Evolutionary conservation across 2,888 invertebrate species (phyloP).

Genomic region (Acrobasis consociella): DNA sequence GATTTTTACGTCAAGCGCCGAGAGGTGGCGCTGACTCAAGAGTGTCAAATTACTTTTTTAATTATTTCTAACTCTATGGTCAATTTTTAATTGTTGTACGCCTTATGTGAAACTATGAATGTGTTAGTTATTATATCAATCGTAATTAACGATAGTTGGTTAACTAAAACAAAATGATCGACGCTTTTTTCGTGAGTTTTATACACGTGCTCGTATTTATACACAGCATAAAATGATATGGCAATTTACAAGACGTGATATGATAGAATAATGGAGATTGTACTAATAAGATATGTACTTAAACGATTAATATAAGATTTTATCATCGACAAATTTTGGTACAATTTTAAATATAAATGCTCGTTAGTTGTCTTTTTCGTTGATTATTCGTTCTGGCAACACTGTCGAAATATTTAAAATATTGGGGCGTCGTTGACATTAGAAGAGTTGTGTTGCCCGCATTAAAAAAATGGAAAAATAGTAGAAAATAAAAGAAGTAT

Average conservation of each 20-base stretch:
- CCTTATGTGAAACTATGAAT: slow-evolving; percentile 8
- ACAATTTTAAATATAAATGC: slow-evolving; percentile 75
- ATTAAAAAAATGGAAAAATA: slow-evolving; percentile 36
- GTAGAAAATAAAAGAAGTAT: slow-evolving; percentile 40
- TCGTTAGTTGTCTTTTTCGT: slow-evolving; percentile 77
- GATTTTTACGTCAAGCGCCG: no score
- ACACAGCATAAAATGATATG: slow-evolving; percentile 79
- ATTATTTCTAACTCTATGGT: no score
- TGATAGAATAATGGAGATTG: slow-evolving; percentile 75
- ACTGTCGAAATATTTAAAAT: slow-evolving; percentile 42
- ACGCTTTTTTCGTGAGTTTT: slow-evolving; percentile 61
- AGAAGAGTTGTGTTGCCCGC: slow-evolving; percentile 47
- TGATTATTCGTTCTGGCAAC: slow-evolving; percentile 67
- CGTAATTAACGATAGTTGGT: slow-evolving; percentile 31
- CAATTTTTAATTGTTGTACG: background rate
- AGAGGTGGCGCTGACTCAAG: no score
- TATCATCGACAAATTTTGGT: slow-evolving; percentile 61
- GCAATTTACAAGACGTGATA: slow-evolving; percentile 80
- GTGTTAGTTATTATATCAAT: slow-evolving; percentile 24
- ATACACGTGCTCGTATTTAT: slow-evolving; percentile 62
- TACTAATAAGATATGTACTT: slow-evolving; percentile 81
- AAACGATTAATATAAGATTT: slow-evolving; percentile 66
- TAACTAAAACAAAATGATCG: slow-evolving; percentile 34
- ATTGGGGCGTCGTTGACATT: slow-evolving; percentile 42
- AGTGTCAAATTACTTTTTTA: no score